These are phyloP conservation scores for Siderastrea siderea DNA, from an alignment of 92 coral and sea anemone species.

Conservation along the genomic window DNA sequence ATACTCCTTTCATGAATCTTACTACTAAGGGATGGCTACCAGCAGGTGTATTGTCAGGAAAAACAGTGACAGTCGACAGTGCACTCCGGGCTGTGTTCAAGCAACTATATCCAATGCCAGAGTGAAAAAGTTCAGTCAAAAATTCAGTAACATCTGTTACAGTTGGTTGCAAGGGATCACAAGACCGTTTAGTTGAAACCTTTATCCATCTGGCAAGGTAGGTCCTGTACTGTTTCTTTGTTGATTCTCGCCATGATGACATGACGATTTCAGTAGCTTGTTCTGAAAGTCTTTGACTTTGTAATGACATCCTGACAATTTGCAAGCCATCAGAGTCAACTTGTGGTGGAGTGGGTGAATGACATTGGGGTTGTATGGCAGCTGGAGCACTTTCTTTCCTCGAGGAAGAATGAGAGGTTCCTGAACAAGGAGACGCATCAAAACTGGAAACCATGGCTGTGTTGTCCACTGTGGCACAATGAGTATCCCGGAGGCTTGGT, in stretches of 20 bases:
- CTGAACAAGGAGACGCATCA: conserved; percentile 38
- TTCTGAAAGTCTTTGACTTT: conserved; percentile 37
- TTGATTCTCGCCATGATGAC: conserved; percentile 36
- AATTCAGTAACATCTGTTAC: conserved; percentile 24
- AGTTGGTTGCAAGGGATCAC: conserved; percentile 49
- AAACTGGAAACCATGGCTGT: conserved; percentile 28
- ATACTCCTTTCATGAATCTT: neutral
- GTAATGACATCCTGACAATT: conserved; percentile 45
- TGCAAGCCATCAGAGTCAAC: conserved; percentile 51
- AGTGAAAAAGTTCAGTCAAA: conserved; percentile 33
- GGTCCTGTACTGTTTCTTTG: conserved; percentile 41
- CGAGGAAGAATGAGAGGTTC: conserved; percentile 29
- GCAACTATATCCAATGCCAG: conserved; percentile 30
- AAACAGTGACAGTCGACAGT: conserved; percentile 26
- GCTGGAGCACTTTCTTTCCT: conserved; percentile 17
- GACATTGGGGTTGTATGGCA: neutral
- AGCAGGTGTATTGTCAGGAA: conserved; percentile 42
- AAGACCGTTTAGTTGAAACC: conserved; percentile 43
- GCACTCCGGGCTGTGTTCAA: conserved; percentile 18
- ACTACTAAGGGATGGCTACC: conserved; percentile 21
- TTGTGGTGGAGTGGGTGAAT: conserved; percentile 46
- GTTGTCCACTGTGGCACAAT: conserved; percentile 43
- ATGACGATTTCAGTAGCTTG: conserved; percentile 40
- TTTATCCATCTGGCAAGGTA: conserved; percentile 22
- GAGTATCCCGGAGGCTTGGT: conserved; percentile 32